Evolutionary conservation across 2,888 invertebrate genomes (phyloP).

Genomic region (Drosophila monieri): DNA sequence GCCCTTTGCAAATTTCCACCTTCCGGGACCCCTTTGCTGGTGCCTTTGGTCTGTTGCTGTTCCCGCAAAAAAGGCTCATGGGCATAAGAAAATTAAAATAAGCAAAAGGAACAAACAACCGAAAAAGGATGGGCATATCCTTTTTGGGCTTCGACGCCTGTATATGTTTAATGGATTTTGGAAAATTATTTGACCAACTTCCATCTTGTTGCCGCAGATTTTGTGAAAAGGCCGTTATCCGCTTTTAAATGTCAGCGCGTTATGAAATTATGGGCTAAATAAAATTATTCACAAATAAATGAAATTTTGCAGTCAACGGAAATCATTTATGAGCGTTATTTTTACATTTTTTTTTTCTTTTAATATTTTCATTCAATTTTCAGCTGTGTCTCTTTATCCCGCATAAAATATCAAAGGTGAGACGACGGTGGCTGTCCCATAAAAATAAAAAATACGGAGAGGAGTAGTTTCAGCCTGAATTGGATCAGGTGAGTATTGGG

Average conservation of each 20-base stretch:
- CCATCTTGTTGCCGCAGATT: neutral
- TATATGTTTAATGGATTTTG: constrained; percentile 23
- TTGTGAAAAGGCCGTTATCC: constrained; percentile 18
- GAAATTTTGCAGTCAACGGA: constrained; percentile 63
- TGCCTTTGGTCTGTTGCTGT: neutral
- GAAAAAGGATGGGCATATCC: constrained; percentile 24
- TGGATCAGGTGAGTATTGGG: constrained; percentile 11
- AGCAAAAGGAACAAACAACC: constrained; percentile 33
- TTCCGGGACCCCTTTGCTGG: neutral
- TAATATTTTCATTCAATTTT: constrained; percentile 71
- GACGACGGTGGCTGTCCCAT: constrained; percentile 1
- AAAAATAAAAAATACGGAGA: neutral
- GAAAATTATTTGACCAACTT: constrained; percentile 27
- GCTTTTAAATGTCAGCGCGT: constrained; percentile 59
- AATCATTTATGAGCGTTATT: constrained; percentile 48
- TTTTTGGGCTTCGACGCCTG: constrained; percentile 15
- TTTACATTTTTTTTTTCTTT: constrained; percentile 43
- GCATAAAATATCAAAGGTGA: constrained; percentile 69
- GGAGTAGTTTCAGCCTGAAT: constrained; percentile 27
- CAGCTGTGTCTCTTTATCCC: constrained; percentile 24
- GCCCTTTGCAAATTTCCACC: constrained; percentile 18
- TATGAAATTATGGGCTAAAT: constrained; percentile 59
- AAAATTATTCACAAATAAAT: constrained; percentile 71
- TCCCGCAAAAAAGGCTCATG: constrained; percentile 19
- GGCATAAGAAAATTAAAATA: constrained; percentile 41